Base-by-base conservation (phyloP, 92 coral and sea anemone species). In the Ricordea florida region DNA sequence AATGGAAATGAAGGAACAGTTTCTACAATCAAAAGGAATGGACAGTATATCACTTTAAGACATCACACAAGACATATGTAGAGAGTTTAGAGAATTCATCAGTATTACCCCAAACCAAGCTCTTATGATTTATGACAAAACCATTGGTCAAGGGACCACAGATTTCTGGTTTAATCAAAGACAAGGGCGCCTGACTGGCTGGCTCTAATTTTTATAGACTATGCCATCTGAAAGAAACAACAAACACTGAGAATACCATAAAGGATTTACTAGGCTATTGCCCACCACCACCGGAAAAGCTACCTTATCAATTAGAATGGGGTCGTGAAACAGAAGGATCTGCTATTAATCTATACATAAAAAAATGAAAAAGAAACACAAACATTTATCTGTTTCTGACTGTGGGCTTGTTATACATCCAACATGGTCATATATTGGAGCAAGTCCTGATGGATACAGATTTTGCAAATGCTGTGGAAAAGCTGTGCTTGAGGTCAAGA, bases 211-310 rank as follows among this genome's bases (percentile, higher is more conserved):
- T 84, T 30, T 51, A 85, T 52, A 69, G 56, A 71, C 50, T 78
- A 25, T 86, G 91, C 59, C 87, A 86, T 38, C 40, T 86, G 25
- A 33, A 61, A 20, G 87, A 73, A 38, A 32, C 43, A 10, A 86
- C 87, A 30, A 76, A 86, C 72, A 72, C 45, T 14, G 76, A 69
- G 30, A 80, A 74, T 45, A 86, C 76, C 48, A 57, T 86, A 14
- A 80, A 86, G 72, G 50, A 72, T 24, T 57, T 85, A 7, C 46
- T 85, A 62, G 79, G 79, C 36, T 79, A 79, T 41, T 62, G 83
- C 57, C 86, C 86, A 10, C 60, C 72, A 46, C 41, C 42, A 31
- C 42, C 41, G 11, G 59, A 56, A 8, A 57, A 72, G 25, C 29
- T 56, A 41, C 86, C 86, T 23, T 77, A 62, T 31, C 91, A 28